Conservation (phyloP, 2,113 vertebrate genomes). For the Genyomyrus donnyi region DNA sequence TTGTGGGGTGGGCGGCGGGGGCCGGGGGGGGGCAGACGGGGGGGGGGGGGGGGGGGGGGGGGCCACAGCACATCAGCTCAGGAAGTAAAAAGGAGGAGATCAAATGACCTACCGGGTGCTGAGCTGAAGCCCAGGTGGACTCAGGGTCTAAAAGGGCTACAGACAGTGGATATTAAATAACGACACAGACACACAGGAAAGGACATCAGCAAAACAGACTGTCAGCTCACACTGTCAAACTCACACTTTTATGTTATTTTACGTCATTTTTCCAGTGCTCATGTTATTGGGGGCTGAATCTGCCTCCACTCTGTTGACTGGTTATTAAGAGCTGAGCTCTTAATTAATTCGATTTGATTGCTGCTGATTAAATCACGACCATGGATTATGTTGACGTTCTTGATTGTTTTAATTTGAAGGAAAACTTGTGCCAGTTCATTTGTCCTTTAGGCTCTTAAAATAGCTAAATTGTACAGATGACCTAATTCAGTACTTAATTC, state of each 20-base stretch:
- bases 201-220: neutral
- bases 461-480: neutral
- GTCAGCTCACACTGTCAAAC: neutral
- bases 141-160: neutral
- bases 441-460: neutral
- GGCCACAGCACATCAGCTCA: neutral
- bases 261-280: neutral
- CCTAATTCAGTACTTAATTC: neutral
- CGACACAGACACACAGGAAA: neutral
- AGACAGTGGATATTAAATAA: neutral
- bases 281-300: neutral
- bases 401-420: neutral
- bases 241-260: neutral
- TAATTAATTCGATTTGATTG: neutral
- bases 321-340: neutral
- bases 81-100: neutral
- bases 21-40: too few relatives aligned
- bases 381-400: neutral
- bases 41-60: neutral
- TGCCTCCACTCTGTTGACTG: neutral
- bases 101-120: neutral
- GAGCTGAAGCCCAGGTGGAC: neutral
- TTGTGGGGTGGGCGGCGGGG: too few relatives aligned
- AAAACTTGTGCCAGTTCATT: neutral
- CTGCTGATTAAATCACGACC: neutral